Evolutionary conservation across 2,797 vertebrate genomes (phyloP).

Genomic region (Yasuhikotakia modesta): DNA sequence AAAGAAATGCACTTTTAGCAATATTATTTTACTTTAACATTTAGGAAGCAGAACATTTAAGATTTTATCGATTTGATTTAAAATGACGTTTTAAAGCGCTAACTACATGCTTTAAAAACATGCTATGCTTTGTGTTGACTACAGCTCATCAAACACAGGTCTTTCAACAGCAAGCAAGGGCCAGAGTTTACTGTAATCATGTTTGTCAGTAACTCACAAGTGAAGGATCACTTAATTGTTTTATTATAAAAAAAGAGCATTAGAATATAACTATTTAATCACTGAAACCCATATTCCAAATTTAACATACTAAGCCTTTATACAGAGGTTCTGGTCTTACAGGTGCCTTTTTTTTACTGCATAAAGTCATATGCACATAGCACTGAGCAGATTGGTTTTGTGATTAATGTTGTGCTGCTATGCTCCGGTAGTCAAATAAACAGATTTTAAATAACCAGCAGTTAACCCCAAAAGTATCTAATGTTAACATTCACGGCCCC

Average conservation of each 20-base stretch:
- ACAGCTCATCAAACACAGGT: background rate
- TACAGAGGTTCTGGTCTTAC: conserved; percentile 3
- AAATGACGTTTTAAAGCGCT: too few species aligned
- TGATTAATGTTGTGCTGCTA: background rate
- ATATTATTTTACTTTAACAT: too few species aligned
- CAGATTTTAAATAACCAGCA: background rate
- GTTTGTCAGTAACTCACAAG: background rate
- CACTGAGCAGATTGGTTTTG: background rate
- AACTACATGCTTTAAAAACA: too few species aligned
- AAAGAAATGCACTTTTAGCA: too few species aligned
- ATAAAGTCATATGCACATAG: background rate
- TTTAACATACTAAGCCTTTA: conserved; percentile 20
- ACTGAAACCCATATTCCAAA: background rate
- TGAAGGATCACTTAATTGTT: background rate
- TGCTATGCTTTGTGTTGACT: too few species aligned
- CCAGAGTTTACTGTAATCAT: background rate
- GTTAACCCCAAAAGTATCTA: background rate
- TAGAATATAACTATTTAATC: conserved; percentile 32
- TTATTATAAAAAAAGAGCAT: conserved; percentile 55
- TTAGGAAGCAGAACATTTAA: too few species aligned
- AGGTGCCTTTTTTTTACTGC: background rate
- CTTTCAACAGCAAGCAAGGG: background rate
- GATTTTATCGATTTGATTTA: too few species aligned
- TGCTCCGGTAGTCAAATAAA: background rate
- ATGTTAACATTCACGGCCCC: background rate